Evolutionary conservation across 2,113 vertebrate genomes (phyloP).

Genomic region (Phrynosoma blainvillii): DNA sequence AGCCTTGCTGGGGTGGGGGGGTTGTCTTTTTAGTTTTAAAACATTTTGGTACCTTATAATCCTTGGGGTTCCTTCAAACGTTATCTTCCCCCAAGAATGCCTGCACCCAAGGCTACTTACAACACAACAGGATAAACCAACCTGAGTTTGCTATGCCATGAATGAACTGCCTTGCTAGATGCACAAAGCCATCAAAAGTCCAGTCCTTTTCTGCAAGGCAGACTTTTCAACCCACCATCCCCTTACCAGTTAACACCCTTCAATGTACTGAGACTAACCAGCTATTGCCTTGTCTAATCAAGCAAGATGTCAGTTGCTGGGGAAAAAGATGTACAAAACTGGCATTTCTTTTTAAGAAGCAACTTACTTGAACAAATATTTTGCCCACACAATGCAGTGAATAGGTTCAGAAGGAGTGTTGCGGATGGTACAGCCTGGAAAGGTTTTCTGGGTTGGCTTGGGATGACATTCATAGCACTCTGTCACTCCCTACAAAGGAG

Average conservation of each 20-base stretch:
- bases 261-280: neutral
- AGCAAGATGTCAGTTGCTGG: no score
- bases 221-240: neutral
- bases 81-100: neutral
- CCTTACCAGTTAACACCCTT: neutral
- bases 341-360: neutral
- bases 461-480: slow-evolving; percentile 99
- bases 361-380: slow-evolving; percentile 98
- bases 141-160: neutral
- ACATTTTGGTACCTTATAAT: no score
- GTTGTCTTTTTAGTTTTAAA: no score
- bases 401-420: slow-evolving; percentile 98
- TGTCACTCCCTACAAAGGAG: slow-evolving; percentile 85
- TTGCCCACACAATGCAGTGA: slow-evolving; percentile 99
- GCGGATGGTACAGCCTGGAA: slow-evolving; percentile 97
- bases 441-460: slow-evolving; percentile 97
- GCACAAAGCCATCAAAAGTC: neutral
- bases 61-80: no score
- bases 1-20: no score
- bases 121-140: no score
- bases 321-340: no score
- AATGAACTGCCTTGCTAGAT: no score
- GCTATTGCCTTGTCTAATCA: no score
- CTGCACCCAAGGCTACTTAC: neutral
- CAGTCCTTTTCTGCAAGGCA: neutral